A percentile compares a stretch with the other conserved stretches of the same genome.
Evolutionary conservation across 2,888 invertebrate species (phyloP).

Genomic region (Tachystola acroxantha): DNA sequence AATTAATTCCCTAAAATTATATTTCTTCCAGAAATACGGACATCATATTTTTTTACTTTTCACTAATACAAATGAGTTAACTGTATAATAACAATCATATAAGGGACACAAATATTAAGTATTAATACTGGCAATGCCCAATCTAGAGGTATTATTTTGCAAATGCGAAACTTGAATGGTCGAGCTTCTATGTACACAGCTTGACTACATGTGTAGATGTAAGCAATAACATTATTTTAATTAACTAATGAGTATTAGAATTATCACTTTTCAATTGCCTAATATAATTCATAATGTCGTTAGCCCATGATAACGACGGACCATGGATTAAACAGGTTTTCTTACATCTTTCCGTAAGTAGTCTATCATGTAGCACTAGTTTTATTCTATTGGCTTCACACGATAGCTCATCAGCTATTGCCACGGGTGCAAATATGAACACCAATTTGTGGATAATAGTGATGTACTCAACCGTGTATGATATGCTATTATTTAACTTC

Average conservation of each 20-base stretch:
- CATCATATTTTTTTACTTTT: too few species aligned
- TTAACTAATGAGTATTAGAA: too few species aligned
- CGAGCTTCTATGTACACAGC: constrained; percentile 12
- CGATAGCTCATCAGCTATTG: constrained; percentile 11
- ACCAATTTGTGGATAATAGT: constrained; percentile 9
- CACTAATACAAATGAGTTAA: constrained; percentile 10
- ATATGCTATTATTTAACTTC: too few species aligned
- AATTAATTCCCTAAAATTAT: too few species aligned
- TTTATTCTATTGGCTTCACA: constrained; percentile 8
- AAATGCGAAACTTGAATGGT: constrained; percentile 9
- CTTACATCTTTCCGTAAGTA: constrained; percentile 1
- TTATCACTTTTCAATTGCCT: too few species aligned
- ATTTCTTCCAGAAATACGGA: too few species aligned
- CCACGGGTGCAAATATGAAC: constrained; percentile 13
- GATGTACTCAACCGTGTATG: constrained; percentile 4
- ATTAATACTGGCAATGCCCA: constrained; percentile 5
- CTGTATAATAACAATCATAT: constrained; percentile 8
- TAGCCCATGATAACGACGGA: too few species aligned
- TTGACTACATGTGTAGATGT: too few species aligned
- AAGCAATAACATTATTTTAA: too few species aligned
- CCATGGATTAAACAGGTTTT: too few species aligned
- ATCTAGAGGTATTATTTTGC: constrained; percentile 5
- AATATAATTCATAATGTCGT: too few species aligned
- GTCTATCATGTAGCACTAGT: background rate
- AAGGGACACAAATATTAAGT: constrained; percentile 10